These are phyloP conservation scores for Cactoblastis cactorum DNA, from an alignment of 2,888 invertebrate species.

Conservation along the genomic window DNA sequence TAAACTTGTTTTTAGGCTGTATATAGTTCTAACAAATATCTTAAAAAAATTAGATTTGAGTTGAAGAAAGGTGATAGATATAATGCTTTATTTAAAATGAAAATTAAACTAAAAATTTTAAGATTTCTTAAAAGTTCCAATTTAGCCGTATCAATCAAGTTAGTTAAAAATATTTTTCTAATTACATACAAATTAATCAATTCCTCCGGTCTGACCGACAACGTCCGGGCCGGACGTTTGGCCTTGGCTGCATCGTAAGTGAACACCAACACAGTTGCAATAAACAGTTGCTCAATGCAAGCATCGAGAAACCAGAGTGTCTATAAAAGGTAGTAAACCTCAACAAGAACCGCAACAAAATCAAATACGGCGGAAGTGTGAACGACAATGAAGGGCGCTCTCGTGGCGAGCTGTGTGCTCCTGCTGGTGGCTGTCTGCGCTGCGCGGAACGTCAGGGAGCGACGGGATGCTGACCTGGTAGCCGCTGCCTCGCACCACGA, in stretches of 20 bases:
- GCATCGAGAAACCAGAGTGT: constrained; percentile 56
- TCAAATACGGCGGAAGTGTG: constrained; percentile 39
- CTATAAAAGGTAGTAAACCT: constrained; percentile 63
- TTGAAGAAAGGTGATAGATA: no score
- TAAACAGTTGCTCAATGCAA: constrained; percentile 56
- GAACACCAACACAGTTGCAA: constrained; percentile 48
- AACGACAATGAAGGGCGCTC: constrained; percentile 55
- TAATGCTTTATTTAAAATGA: no score
- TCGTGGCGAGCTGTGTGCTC: constrained; percentile 48
- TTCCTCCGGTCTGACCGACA: background rate
- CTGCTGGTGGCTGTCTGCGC: constrained; percentile 64
- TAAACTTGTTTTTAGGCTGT: no score
- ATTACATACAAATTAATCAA: background rate
- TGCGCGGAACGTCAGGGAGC: constrained; percentile 61
- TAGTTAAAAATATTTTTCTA: background rate
- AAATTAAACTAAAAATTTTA: no score
- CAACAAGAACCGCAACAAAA: constrained; percentile 46
- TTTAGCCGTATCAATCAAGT: no score
- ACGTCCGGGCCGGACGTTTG: constrained; percentile 28
- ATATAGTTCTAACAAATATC: no score
- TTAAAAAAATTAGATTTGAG: no score
- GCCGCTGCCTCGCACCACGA: constrained; percentile 70
- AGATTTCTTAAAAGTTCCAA: no score
- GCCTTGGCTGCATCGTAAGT: constrained; percentile 56
- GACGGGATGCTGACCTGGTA: constrained; percentile 72